Evolutionary conservation across 2,888 invertebrate species (phyloP), one percentile per base, ranked within the genome.

Genomic region (Physocephala rufipes): DNA sequence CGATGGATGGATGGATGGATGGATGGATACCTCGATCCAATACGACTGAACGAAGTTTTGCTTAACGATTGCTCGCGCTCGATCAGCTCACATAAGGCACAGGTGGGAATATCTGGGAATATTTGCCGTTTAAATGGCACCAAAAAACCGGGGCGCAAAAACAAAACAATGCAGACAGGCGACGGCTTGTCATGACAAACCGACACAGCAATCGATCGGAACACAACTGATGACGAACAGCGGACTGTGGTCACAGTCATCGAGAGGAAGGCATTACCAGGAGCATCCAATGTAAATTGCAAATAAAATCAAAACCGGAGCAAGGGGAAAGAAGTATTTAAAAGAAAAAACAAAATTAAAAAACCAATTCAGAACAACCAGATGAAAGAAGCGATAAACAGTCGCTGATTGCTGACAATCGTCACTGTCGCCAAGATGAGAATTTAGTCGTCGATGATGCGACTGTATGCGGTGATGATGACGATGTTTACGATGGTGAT

Each of bases 51-150:
- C 36, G 36, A 36, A 36, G 36, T 68, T 68, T 62, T 28, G 21
- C 24, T 62, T 61, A 68, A 62, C 68, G 68, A 68, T 68, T 51
- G 67, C 58, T 58, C 16, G 64, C 63, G 67, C 24, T 43, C 58
- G 67, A 24, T 61, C 65, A n/a, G 49, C 51, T 49, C 65, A 49
- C 26, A 53, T 30, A 49, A 36, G 73, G 72, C 74, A 74, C 76
- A 77, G 77, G 77, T 77, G 77, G 77, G 75, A 77, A 76, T 76
- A 36, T 9, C 76, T 77, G 75, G 74, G 76, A 74, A 76, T 74
- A 74, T 72, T 28, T 70, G 69, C 63, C 68, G 67, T 68, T 73
- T 71, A 70, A 47, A 21, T 47, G 67, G 59, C 24, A 58, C 45
- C 9, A 26, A 7, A 28, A 58, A 36, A 43, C 36, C 43, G 19